Evolutionary conservation across 2,113 vertebrate species (phyloP), one percentile per base, ranked within the genome.

Genomic region (Calypte anna): DNA sequence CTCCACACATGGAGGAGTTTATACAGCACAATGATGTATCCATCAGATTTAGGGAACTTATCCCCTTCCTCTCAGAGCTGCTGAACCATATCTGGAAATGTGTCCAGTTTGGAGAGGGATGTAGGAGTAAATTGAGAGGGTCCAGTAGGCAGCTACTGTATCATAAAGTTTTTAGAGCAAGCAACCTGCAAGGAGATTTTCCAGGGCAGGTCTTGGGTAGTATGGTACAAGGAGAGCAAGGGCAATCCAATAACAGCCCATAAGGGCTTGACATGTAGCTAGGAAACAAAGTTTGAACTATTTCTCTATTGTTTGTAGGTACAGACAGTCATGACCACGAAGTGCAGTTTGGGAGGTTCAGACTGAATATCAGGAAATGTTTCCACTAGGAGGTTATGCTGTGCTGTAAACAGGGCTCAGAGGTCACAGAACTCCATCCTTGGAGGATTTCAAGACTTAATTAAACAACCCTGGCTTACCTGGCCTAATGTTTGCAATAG

Each of bases 121-220:
- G 46, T 3, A 31, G 3, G n/a, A 64, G 23, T 66, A 90, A 57
- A 16, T 12, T 4, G 17, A 58, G 21, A 90, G 9, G 10, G 7
- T 31, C 50, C 21, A 63, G 3, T 28, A 70, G 28, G 31, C 21
- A 84, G 17, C 33, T 70, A 30, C 4, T 54, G 54, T 57, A 85
- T 43, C 9, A 14, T 22, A 53, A 78, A 25, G 3, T 3, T 2
- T 85, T 88, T 61, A 43, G 17, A 69, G 40, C 30, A 70, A 74
- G 10, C 22, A 0, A 67, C 9, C 5, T 0, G 24, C 6, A 27
- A n/a, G 17, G 13, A 82, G 36, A 27, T 2, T 48, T 66, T 79
- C 14, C 4, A 82, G n/a, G 4, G 4, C 9, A 90, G 7, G 4
- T 69, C 12, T 64, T 73, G 12, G 1, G 4, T 6, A 38, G 15